phyloP scores from a whole-genome alignment of 2,797 vertebrate genomes.

The Tenualosa ilisha region DNA sequence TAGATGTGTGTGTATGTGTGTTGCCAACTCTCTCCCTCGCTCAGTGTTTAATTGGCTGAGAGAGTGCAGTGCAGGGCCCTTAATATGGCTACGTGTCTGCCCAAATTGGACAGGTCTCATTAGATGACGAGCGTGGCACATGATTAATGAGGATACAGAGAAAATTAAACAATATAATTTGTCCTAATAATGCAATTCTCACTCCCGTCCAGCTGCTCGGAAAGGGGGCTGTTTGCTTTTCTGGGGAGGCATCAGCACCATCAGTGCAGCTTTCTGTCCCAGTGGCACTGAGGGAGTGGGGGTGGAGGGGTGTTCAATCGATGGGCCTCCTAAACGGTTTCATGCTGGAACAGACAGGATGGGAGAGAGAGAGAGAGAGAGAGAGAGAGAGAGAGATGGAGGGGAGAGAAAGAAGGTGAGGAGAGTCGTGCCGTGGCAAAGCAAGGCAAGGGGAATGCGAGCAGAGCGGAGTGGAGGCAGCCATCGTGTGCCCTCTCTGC shows the following conservation, averaged over 20 bases:
- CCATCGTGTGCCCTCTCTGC: constrained; percentile 38
- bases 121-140: background rate
- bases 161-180: constrained; percentile 21
- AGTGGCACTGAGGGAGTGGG: background rate
- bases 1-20: background rate
- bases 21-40: background rate
- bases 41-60: background rate
- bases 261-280: background rate
- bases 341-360: background rate
- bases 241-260: background rate
- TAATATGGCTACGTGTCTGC: constrained; percentile 6
- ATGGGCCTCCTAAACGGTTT: background rate
- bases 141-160: constrained; percentile 10
- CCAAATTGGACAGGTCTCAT: constrained; percentile 32
- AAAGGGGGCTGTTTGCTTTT: background rate
- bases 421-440: background rate
- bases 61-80: background rate
- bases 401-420: background rate
- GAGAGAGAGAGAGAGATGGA: background rate
- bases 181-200: background rate
- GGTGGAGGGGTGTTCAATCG: background rate
- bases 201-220: background rate
- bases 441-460: background rate
- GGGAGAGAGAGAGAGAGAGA: background rate
- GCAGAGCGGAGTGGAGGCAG: background rate